These are phyloP conservation scores for Bryconaethiops microstoma DNA, from an alignment of 2,797 vertebrate genomes.

Conservation along the genomic window DNA sequence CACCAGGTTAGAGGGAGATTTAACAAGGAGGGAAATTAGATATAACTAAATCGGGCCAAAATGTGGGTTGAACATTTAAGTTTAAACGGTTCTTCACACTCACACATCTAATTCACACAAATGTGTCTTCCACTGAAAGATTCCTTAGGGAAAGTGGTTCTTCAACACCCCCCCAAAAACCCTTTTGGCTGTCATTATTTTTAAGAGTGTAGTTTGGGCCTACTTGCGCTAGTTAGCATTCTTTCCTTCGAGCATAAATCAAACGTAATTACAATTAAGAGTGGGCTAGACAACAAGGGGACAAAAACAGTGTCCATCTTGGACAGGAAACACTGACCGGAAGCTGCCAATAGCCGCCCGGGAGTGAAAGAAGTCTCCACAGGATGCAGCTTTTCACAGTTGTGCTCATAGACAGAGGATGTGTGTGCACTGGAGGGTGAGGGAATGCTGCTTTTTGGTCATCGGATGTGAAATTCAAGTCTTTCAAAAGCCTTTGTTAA, in stretches of 20 bases:
- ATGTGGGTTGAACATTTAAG: too few species aligned
- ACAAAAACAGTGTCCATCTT: constrained; percentile 19
- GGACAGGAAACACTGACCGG: constrained; percentile 65
- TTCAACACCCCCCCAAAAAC: not conserved
- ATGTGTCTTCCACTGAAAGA: not conserved
- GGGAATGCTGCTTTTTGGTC: constrained; percentile 11
- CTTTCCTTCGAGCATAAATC: constrained; percentile 14
- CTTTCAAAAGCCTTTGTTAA: not conserved
- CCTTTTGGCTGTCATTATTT: not conserved
- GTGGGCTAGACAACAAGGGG: constrained; percentile 20
- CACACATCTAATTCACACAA: not conserved
- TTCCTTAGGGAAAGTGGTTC: not conserved
- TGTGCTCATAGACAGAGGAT: constrained; percentile 61
- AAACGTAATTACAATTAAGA: constrained; percentile 5
- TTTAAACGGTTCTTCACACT: too few species aligned
- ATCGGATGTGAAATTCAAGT: not conserved
- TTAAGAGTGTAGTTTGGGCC: not conserved
- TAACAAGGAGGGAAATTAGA: too few species aligned
- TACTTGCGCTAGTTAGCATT: not conserved
- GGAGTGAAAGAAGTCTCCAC: constrained; percentile 30
- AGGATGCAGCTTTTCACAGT: constrained; percentile 72
- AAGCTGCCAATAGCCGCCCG: constrained; percentile 53
- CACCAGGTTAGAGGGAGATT: too few species aligned
- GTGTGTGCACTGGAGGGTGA: constrained; percentile 57
- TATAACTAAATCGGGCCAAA: too few species aligned